phyloP scores from a whole-genome alignment of 1,140 invertebrate genomes.

The Hycleus cichorii region DNA sequence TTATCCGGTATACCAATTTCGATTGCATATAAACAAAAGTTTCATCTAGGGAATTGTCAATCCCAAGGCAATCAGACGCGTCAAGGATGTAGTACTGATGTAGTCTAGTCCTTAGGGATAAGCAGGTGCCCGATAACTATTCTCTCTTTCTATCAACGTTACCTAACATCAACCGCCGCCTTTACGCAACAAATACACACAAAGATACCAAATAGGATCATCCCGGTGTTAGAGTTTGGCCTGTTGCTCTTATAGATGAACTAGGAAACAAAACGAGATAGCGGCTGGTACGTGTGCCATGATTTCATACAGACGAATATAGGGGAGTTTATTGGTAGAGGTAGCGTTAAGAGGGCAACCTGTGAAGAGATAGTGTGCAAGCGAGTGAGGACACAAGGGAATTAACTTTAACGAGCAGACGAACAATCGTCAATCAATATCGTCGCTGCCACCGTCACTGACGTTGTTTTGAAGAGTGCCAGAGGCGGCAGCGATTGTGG shows the following conservation, averaged over 20 bases:
- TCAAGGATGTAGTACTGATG: slow-evolving; percentile 12
- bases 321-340: background rate
- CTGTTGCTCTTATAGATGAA: background rate
- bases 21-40: slow-evolving; percentile 24
- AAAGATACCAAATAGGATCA: background rate
- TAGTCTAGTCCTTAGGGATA: slow-evolving; percentile 6
- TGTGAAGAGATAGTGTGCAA: slow-evolving; percentile 15
- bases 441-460: slow-evolving; percentile 1
- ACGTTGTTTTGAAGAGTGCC: background rate
- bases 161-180: background rate
- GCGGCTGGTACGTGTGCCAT: background rate
- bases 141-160: too few relatives aligned
- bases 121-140: background rate
- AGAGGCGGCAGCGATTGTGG: too few relatives aligned
- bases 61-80: slow-evolving; percentile 22
- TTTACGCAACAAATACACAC: slow-evolving; percentile 13
- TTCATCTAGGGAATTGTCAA: slow-evolving; percentile 9
- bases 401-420: slow-evolving; percentile 28
- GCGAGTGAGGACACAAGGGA: slow-evolving; percentile 18
- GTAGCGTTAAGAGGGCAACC: slow-evolving; percentile 20
- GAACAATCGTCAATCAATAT: slow-evolving; percentile 30
- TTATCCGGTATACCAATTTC: slow-evolving; percentile 21
- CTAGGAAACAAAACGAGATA: background rate
- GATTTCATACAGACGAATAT: background rate
- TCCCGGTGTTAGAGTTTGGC: background rate